These are phyloP conservation scores for Calidris pugnax DNA, from an alignment of 2,113 vertebrate species.

Conservation along the genomic window DNA sequence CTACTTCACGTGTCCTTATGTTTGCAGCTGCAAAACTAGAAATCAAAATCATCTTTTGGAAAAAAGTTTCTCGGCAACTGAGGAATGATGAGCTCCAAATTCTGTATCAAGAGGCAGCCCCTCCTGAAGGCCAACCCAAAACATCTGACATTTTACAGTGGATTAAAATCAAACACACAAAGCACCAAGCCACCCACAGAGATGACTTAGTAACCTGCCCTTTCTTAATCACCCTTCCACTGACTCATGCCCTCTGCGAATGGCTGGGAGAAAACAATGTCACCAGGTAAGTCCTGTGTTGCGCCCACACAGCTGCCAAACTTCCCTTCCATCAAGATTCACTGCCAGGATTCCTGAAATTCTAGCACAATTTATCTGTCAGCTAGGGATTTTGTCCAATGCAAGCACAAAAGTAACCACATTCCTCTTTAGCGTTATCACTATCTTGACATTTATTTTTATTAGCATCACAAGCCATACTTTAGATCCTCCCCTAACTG, in stretches of 20 bases:
- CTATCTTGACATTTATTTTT: constrained; percentile 52
- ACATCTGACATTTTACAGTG: neutral
- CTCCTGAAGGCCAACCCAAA: neutral
- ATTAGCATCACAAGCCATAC: neutral
- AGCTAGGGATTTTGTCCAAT: constrained; percentile 38
- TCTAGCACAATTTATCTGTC: constrained; percentile 43
- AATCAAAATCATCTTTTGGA: neutral
- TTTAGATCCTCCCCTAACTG: constrained; percentile 18
- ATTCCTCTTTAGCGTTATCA: constrained; percentile 40
- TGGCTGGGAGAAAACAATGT: neutral
- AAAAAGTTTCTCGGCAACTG: neutral
- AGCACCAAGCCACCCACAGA: neutral
- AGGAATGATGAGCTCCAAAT: neutral
- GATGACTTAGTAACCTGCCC: neutral
- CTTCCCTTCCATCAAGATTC: neutral
- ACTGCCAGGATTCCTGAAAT: constrained; percentile 45
- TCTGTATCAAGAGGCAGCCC: neutral
- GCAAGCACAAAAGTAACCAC: constrained; percentile 48
- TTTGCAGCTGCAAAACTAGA: neutral
- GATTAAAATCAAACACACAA: neutral
- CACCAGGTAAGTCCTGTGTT: neutral
- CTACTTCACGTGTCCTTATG: rapidly evolving
- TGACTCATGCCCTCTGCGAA: neutral
- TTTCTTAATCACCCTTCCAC: neutral
- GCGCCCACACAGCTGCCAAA: neutral